A percentile compares a stretch with the other conserved stretches of the same genome.
phyloP scores from a whole-genome alignment of 2,797 vertebrate genomes.

The Lutra lutra region DNA sequence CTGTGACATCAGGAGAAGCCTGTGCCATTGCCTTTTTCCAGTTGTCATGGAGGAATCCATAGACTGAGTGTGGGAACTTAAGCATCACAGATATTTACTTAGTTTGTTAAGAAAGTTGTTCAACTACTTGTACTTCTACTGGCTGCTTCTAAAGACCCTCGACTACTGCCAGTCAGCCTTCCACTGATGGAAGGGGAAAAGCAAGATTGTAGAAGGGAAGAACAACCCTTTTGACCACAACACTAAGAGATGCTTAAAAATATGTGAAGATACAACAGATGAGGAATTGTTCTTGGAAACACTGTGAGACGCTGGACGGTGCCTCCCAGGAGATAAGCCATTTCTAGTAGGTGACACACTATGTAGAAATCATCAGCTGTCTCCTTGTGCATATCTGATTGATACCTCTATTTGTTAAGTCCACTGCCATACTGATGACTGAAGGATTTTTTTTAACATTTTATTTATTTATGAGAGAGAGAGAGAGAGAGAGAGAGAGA shows the following conservation, averaged over 20 bases:
- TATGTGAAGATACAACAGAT: background rate
- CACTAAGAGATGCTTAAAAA: background rate
- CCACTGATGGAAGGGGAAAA: background rate
- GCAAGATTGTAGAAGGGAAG: background rate
- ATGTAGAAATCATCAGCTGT: background rate
- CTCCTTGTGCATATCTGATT: background rate
- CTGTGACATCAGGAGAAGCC: accelerated
- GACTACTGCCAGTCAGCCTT: background rate
- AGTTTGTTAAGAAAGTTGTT: background rate
- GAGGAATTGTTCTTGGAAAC: background rate
- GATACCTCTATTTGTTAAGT: background rate
- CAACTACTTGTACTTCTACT: accelerated
- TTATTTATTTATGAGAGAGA: background rate
- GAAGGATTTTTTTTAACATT: background rate
- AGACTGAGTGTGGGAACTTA: background rate
- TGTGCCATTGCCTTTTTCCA: background rate
- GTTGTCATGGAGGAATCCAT: background rate
- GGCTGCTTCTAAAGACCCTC: background rate
- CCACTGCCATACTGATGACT: background rate
- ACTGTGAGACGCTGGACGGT: background rate
- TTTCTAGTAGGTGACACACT: background rate
- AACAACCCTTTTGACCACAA: background rate
- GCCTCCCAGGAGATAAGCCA: background rate
- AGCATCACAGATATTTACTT: background rate
- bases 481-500: no score